Evolutionary conservation across 2,888 invertebrate species (phyloP), one percentile per base, ranked within the genome.

Genomic region (Polydesmus complanatus): DNA sequence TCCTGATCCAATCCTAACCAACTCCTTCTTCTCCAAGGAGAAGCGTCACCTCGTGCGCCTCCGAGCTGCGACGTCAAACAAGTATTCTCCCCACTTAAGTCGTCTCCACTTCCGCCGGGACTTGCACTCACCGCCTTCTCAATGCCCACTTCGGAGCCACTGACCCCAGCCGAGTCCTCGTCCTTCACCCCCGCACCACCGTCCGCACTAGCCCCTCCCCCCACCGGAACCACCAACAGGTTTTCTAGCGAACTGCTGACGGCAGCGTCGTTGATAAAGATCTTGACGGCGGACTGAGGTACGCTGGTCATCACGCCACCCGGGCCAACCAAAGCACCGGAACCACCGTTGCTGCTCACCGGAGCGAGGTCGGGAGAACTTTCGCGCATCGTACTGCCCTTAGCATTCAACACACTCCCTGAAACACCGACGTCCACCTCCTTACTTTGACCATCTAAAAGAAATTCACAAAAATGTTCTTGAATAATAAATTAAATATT

Each of bases 1-100:
- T 58, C 58, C 21, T 84, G 84, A 71, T 89, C 89, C 62, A 88
- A 78, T n/a, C 88, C 88, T 3, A 89, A 88, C 90, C 90, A 90
- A 66, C 89, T 89, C 71, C 88, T 83, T 67, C 90, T 78, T 1
- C 86, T 78, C 63, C 62, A 58, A 19, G 80, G 78, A 63, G 81
- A 79, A 68, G 80, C 79, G 3, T 74, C 73, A 81, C 80, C 18
- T 8, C 25, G 11, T 21, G 18, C 54, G 8, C 19, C 3, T 11
- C 25, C 25, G 11, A 8, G 5, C 5, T 22, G 8, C 8, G 5
- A 22, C 14, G 37, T 8, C 5, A 14, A 5, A 5, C 14, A 14
- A 5, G 5, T 37, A 37, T 37, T 37, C 14, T 37, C 8, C 5
- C 37, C 37, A 26, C 54, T 22, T 8, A 8, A 14, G 8, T 54